These are phyloP conservation scores for Pachypeltis micranthus DNA, from an alignment of 1,140 invertebrate genomes.

Conservation along the genomic window DNA sequence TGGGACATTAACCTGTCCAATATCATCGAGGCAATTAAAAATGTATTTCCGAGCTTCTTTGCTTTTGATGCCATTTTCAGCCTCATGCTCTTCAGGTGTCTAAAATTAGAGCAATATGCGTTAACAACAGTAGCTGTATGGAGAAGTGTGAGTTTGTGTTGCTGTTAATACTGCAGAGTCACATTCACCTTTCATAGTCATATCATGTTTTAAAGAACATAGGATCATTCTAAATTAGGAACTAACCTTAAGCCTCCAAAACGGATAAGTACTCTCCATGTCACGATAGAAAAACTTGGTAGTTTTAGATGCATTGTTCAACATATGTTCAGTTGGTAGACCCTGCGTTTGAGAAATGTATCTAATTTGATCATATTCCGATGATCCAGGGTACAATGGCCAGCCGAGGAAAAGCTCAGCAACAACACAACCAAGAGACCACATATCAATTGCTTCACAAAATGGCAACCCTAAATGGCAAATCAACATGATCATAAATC, in stretches of 20 bases:
- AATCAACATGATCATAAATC: conserved; percentile 4
- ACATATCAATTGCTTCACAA: conserved; percentile 99
- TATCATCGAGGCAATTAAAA: conserved; percentile 98
- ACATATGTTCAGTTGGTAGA: conserved; percentile 92
- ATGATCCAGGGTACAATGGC: conserved; percentile 98
- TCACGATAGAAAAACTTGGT: conserved; percentile 97
- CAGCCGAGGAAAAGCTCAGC: conserved; percentile 98
- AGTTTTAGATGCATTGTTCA: conserved; percentile 97
- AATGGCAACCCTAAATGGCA: conserved; percentile 65
- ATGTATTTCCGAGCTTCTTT: conserved; percentile 99
- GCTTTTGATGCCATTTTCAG: conserved; percentile 94
- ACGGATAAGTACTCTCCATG: conserved; percentile 91
- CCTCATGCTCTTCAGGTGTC: conserved; percentile 96
- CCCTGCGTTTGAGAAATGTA: conserved; percentile 52
- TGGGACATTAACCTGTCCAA: conserved; percentile 87
- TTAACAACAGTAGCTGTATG: too few relatives aligned
- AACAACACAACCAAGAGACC: conserved; percentile 98
- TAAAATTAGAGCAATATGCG: too few relatives aligned
- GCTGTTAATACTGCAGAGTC: too few relatives aligned
- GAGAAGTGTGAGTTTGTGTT: too few relatives aligned
- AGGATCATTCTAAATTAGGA: not conserved
- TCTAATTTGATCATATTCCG: conserved; percentile 98
- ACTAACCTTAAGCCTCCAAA: conserved; percentile 81
- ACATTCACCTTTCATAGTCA: not conserved
- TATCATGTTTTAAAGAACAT: not conserved